Evolutionary conservation across 2,797 vertebrate species (phyloP), one percentile per base, ranked within the genome.

Genomic region (Myoxocephalus aenaeus): DNA sequence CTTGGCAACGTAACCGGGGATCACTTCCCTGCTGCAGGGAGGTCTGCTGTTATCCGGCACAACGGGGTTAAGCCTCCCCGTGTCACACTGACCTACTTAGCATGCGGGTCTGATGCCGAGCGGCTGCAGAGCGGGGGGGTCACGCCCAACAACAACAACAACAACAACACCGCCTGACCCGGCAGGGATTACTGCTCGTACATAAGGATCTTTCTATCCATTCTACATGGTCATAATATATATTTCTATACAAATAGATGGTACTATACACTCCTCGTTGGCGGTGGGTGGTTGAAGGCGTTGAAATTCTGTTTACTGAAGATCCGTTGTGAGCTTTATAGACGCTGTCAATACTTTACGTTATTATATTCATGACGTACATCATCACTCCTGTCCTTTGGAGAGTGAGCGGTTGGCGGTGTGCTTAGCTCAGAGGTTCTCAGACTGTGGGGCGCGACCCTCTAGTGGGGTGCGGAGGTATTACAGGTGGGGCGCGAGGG

Each of bases 21-120:
- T 70, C 40, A 17, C 29, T 34, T 68, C 70, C 58, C 62, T 18
- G 14, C 48, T n/a, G 48, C 53, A 58, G 53, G 64, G 51, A 67
- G 50, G 32, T 72, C 64, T 75, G 61, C 57, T 36, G 18, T 73
- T 11, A 69, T 82, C 67, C 25, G 15, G 80, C 83, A 65, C 74
- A 91, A 88, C 53, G 81, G 83, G 92, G 90, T 89, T 92, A 91
- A 91, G 90, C 89, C 79, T 89, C 70, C 77, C 79, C 75, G 58
- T 92, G 93, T 94, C 88, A 94, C 77, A 94, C 93, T 96, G 94
- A 95, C 94, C 94, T 93, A 95, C 78, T 94, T 96, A 93, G 84
- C 79, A 82, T 87, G 84, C 73, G 83, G 87, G 88, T 92, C 81
- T 87, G 83, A 83, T 8, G 69, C 79, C 20, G 73, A 81, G 82